Conservation (phyloP, 2,113 vertebrate species). For the Zosterops japonicus region DNA sequence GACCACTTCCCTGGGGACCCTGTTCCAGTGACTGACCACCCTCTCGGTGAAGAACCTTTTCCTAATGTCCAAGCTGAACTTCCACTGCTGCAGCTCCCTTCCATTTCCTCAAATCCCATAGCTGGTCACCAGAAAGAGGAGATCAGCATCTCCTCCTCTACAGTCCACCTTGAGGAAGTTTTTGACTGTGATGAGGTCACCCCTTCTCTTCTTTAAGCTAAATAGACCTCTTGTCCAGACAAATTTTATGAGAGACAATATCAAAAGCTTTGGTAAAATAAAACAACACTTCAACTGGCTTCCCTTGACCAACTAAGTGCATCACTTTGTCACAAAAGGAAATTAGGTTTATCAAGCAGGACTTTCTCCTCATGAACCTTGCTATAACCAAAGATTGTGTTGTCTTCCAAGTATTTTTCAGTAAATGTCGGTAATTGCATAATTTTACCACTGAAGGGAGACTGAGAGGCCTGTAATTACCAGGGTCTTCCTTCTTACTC, state of each 20-base stretch:
- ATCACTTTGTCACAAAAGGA: background rate
- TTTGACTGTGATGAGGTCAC: background rate
- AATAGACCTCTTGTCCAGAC: background rate
- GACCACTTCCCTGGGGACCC: background rate
- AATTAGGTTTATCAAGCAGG: background rate
- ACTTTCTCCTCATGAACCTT: background rate
- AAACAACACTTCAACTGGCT: background rate
- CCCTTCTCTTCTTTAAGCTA: background rate
- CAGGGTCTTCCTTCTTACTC: background rate
- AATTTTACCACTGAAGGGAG: background rate
- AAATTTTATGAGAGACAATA: background rate
- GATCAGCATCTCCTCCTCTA: background rate
- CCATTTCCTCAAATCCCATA: fast-evolving
- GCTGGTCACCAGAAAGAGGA: background rate
- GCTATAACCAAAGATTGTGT: background rate
- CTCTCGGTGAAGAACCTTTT: background rate
- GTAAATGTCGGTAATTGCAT: background rate
- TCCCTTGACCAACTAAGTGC: background rate
- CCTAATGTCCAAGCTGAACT: background rate
- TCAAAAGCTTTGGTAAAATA: background rate
- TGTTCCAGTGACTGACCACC: background rate
- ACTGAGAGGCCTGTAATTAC: background rate
- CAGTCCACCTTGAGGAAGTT: background rate
- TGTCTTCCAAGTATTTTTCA: background rate
- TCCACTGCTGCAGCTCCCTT: background rate